Conservation (phyloP, 2,888 invertebrate genomes). For the Drosophila pegasa region DNA sequence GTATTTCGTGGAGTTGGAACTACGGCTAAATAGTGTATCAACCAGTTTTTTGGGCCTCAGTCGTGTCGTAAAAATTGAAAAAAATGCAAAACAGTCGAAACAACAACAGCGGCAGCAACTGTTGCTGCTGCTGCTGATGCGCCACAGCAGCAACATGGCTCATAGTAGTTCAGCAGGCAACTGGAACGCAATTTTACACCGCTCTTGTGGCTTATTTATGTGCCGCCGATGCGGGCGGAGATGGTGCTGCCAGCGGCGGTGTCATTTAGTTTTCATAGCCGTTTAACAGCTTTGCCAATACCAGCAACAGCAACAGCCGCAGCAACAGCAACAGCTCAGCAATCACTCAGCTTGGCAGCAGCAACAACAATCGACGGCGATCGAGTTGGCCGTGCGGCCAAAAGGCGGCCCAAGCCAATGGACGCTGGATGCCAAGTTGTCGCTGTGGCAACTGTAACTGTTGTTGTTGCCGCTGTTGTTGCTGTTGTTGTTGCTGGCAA, state of each 20-base stretch:
- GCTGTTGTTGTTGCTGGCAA: constrained; percentile 28
- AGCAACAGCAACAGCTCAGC: constrained; percentile 24
- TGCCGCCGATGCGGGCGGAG: constrained; percentile 32
- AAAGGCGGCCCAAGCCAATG: constrained; percentile 55
- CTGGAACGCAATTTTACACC: constrained; percentile 59
- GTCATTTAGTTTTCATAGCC: constrained; percentile 61
- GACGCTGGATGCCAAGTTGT: constrained; percentile 41
- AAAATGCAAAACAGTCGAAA: constrained; percentile 60
- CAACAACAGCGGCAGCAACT: constrained; percentile 14
- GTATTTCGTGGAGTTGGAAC: neutral
- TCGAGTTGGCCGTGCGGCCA: constrained; percentile 62
- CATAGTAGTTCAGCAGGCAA: constrained; percentile 61
- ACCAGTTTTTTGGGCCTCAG: constrained; percentile 59
- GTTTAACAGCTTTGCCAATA: constrained; percentile 54
- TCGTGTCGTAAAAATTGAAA: constrained; percentile 51
- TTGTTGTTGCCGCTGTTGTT: constrained; percentile 8
- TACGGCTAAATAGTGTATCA: constrained; percentile 35
- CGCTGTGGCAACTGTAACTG: constrained; percentile 15
- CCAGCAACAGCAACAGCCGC: constrained; percentile 34
- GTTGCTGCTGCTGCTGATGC: constrained; percentile 25
- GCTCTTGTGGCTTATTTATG: constrained; percentile 53
- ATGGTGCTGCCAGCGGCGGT: constrained; percentile 34
- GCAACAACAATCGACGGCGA: constrained; percentile 19
- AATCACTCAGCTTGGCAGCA: constrained; percentile 55
- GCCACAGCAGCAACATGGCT: constrained; percentile 28